These are phyloP conservation scores for Coregonus clupeaformis DNA, from an alignment of 2,113 vertebrate genomes.

Conservation along the genomic window DNA sequence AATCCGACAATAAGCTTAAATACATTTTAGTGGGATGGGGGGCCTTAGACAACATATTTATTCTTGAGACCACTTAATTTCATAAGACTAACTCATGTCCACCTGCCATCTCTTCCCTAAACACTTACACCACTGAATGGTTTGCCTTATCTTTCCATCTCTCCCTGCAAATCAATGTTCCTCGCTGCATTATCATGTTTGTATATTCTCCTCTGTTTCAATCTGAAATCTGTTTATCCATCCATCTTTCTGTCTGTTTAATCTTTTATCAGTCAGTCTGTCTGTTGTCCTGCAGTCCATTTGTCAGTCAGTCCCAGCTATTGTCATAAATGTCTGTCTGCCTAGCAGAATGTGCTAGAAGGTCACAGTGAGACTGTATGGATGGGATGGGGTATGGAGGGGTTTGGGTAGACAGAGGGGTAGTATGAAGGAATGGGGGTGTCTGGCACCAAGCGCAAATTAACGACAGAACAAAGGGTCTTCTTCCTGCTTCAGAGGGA, in stretches of 20 bases:
- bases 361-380: constrained; percentile 74
- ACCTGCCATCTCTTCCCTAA: constrained; percentile 31
- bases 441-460: constrained; percentile 39
- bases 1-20: constrained; percentile 63
- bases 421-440: constrained; percentile 25
- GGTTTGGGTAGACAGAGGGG: constrained; percentile 15
- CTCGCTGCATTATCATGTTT: constrained; percentile 19
- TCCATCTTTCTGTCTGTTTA: background rate
- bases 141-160: constrained; percentile 20
- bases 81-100: constrained; percentile 25
- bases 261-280: constrained; percentile 40
- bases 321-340: constrained; percentile 5
- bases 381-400: constrained; percentile 37
- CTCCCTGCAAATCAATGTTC: constrained; percentile 3
- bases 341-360: constrained; percentile 44
- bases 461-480: constrained; percentile 31
- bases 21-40: constrained; percentile 41
- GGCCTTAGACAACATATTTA: constrained; percentile 49
- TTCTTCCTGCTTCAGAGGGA: constrained; percentile 28
- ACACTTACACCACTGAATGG: constrained; percentile 31
- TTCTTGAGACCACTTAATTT: constrained; percentile 44
- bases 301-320: background rate
- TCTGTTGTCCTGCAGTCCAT: constrained; percentile 38
- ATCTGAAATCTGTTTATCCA: constrained; percentile 13
- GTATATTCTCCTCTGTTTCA: constrained; percentile 21